Base-by-base conservation (phyloP, 2,888 invertebrate species). In the Lepetodrilus schrolli region DNA sequence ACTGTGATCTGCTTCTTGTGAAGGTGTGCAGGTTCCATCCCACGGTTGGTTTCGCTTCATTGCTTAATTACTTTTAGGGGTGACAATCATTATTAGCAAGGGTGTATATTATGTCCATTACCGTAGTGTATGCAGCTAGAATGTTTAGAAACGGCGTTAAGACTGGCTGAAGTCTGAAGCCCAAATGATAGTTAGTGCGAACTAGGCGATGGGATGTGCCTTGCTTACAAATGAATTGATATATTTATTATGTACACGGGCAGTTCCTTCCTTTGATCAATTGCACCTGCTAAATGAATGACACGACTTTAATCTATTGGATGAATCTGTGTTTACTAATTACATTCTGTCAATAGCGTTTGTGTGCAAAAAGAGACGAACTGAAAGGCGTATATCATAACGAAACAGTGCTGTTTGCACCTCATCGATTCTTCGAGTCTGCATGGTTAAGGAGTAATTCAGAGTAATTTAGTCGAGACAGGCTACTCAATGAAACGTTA, bases 251-350 rank as follows among this genome's bases (percentile, higher is more conserved):
- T 30, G 34, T 34, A 58, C 58, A 58, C 7, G 30, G 30, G 26
- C n/a, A 13, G 58, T 30, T 58, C 34, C 26, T 26, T 30, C 30
- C 23, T 10, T 26, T 58, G 58, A 58, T 58, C 58, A 58, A 58
- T 58, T 23, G 58, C 58, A 21, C 58, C 58, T 58, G 23, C 30
- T 30, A 23, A 17, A 58, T 17, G 30, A 17, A 30, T 58, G 58
- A 58, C 58, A 58, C 17, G 58, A 17, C 58, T 10, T 58, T 17
- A 58, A 58, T 58, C 58, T 58, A 58, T 58, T 58, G 58, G 30
- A n/a, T 7, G n/a, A 30, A 58, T 30, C 30, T 23, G 34, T 58
- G 30, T 58, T 58, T 58, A 34, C 58, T 34, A 58, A 58, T 58
- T 58, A 30, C 58, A 58, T 23, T 58, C 23, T 23, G 58, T 58